These are phyloP conservation scores for Hippolais icterina DNA, from an alignment of 2,113 vertebrate genomes.

Conservation along the genomic window DNA sequence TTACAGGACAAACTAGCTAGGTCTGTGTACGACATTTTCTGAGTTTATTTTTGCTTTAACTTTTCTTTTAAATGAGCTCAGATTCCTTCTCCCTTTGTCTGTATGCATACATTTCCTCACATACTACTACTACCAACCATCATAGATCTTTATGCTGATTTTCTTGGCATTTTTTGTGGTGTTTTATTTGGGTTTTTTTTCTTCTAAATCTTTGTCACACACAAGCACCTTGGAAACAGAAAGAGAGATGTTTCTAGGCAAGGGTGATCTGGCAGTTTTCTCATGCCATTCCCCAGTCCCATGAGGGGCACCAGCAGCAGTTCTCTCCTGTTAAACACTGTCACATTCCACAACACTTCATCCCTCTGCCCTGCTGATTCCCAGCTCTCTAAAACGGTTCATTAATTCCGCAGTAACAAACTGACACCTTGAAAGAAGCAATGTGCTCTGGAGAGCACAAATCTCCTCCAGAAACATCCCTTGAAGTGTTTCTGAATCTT, in stretches of 20 bases:
- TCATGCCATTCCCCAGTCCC: not conserved
- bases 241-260: not conserved
- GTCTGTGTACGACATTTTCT: not conserved
- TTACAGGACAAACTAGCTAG: not conserved
- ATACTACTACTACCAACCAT: not conserved
- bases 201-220: not conserved
- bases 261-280: not conserved
- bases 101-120: not conserved
- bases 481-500: not conserved
- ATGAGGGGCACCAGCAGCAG: not conserved
- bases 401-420: slow-evolving; percentile 44
- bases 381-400: not conserved
- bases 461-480: not conserved
- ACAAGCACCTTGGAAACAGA: not conserved
- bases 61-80: not conserved
- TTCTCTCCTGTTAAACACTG: not conserved
- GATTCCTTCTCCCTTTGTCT: not conserved
- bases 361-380: slow-evolving; percentile 4
- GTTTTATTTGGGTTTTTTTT: not conserved
- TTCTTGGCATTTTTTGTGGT: not conserved
- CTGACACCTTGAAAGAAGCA: not conserved
- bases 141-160: not conserved
- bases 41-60: not conserved
- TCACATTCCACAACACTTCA: not conserved
- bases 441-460: not conserved